Evolutionary conservation across 2,113 vertebrate species (phyloP), one percentile per base, ranked within the genome.

Genomic region (Saimiri boliviensis): DNA sequence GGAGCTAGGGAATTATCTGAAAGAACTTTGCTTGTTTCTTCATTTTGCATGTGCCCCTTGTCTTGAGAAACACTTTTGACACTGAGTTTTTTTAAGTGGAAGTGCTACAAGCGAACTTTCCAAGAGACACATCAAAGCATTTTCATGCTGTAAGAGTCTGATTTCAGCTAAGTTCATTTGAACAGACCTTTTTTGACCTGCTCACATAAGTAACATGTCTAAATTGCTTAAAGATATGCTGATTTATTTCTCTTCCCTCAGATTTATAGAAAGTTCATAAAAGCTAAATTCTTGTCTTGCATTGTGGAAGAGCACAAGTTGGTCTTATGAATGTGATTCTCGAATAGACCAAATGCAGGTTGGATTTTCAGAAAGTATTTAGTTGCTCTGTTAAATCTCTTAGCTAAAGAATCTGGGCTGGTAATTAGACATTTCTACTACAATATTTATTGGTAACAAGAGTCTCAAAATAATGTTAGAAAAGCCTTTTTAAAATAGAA

Each of bases 111-210:
- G 86, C 3, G n/a, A 58, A 73, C 73, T 82, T 95, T 92, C 60
- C 63, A 58, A 96, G 79, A 91, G 52, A 35, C 58, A 85, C 60
- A 96, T 88, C 95, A 98, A 96, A 96, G 96, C 27, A 32, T 40
- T 94, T 92, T 95, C 83, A 94, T 77, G 96, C 92, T 87, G 35
- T 95, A 66, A 86, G 37, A 86, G 60, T 94, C 95, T 95, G 68
- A 97, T 97, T 94, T 95, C 71, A 95, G 63, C 87, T 90, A 82
- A 97, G 60, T 90, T 94, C 93, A 96, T 89, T 93, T 56, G n/a
- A 95, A 94, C 7, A 56, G 80, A 96, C 89, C 89, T 96, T 95
- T 97, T 79, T 97, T 87, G 87, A 84, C 47, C 40, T 81, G 35
- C 21, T 92, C 52, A 37, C 90, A 58, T 76, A 91, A 95, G 86